These are phyloP conservation scores for Zapornia atra DNA, from an alignment of 2,113 vertebrate genomes.

Conservation along the genomic window DNA sequence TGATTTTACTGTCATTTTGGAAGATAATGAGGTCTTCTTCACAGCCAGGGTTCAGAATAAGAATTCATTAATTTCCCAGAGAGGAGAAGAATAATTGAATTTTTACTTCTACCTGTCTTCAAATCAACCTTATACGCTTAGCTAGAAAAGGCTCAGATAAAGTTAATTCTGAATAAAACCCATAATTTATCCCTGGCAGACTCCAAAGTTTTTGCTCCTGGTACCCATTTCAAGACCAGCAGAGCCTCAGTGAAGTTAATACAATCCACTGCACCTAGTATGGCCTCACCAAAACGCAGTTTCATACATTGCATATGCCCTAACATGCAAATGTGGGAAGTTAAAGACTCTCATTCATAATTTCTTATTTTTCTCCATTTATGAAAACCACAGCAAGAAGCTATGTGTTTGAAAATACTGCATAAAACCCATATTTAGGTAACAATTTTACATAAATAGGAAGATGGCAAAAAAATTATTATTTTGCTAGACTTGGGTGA, in stretches of 20 bases:
- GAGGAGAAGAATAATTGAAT: not conserved
- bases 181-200: not conserved
- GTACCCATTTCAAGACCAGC: not conserved
- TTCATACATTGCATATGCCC: rapidly evolving
- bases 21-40: not conserved
- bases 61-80: not conserved
- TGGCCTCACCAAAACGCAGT: rapidly evolving
- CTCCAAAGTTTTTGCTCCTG: not conserved
- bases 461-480: not conserved
- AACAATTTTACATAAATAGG: not conserved
- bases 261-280: not conserved
- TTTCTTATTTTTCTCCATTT: not conserved
- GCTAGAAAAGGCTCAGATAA: not conserved
- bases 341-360: not conserved
- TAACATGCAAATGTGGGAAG: rapidly evolving
- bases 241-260: not conserved
- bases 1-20: not conserved
- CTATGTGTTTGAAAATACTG: not conserved
- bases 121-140: not conserved
- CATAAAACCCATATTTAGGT: not conserved
- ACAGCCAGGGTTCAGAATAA: not conserved
- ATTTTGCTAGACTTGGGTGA: not conserved
- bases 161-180: not conserved
- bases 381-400: not conserved
- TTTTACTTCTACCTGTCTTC: not conserved